Evolutionary conservation across 2,113 vertebrate species (phyloP).

Genomic region (Oenanthe oenanthe): DNA sequence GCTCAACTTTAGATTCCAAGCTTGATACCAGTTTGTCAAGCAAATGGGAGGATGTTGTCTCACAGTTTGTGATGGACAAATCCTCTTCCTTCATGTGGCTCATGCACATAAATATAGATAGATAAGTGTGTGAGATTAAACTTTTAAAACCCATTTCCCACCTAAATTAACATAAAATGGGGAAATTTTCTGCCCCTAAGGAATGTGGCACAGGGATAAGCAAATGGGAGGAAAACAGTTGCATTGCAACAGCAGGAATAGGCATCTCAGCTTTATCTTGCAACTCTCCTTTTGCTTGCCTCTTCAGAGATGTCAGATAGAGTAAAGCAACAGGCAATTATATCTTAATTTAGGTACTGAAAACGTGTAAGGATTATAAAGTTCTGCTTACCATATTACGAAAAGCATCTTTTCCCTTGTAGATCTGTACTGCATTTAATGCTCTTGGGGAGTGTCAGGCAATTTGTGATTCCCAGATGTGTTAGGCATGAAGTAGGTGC

Average conservation of each 20-base stretch:
- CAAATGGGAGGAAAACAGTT: neutral
- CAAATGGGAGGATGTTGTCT: too few relatives aligned
- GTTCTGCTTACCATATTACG: neutral
- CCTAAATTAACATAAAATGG: neutral
- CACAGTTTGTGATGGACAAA: neutral
- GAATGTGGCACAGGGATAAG: neutral
- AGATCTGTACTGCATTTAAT: neutral
- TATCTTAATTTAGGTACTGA: neutral
- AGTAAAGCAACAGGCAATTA: constrained; percentile 3
- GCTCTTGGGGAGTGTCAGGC: neutral
- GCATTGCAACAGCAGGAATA: neutral
- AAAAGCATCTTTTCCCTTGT: neutral
- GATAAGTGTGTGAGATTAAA: neutral
- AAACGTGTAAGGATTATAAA: neutral
- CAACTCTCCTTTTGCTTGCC: neutral
- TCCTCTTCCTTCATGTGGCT: neutral
- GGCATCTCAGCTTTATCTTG: neutral
- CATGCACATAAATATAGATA: neutral
- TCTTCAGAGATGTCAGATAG: neutral
- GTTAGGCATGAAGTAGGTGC: neutral
- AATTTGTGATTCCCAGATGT: constrained; percentile 36
- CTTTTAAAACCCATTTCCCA: neutral
- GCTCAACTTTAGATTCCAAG: neutral
- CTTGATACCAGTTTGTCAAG: neutral
- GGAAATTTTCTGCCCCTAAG: neutral